These are phyloP conservation scores for Coluber constrictor DNA, from an alignment of 2,797 vertebrate species.

Conservation along the genomic window DNA sequence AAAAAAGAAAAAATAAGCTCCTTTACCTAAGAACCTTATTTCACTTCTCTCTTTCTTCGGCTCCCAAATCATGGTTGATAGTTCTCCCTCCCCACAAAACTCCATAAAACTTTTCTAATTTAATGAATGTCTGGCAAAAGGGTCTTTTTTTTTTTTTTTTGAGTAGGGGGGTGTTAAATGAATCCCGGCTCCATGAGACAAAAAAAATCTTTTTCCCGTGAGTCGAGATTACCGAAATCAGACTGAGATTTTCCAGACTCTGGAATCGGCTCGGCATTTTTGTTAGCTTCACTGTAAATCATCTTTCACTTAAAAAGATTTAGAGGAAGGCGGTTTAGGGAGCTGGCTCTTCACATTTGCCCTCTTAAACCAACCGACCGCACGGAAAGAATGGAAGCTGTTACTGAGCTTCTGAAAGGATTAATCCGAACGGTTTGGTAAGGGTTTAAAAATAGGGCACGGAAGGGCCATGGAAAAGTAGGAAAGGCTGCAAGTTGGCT, in stretches of 20 bases:
- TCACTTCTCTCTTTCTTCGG: neutral
- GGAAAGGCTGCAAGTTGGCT: conserved; percentile 44
- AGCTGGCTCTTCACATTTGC: conserved; percentile 82
- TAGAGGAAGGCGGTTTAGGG: conserved; percentile 75
- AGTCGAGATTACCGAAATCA: conserved; percentile 67
- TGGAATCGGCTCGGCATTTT: conserved; percentile 75
- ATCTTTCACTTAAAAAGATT: conserved; percentile 84
- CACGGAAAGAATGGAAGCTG: conserved; percentile 74
- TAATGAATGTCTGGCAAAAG: conserved; percentile 65
- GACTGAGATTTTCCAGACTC: conserved; percentile 73
- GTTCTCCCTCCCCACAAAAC: neutral
- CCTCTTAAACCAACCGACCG: conserved; percentile 71
- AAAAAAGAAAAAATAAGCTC: neutral
- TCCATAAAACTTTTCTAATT: conserved; percentile 66
- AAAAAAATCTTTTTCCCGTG: conserved; percentile 51
- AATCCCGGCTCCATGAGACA: conserved; percentile 38
- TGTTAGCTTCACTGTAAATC: conserved; percentile 87
- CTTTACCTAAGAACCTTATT: neutral
- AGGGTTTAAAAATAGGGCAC: conserved; percentile 65
- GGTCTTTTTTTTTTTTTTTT: conserved; percentile 33
- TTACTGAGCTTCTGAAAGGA: conserved; percentile 67
- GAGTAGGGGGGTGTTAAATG: conserved; percentile 25
- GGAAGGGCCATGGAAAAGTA: conserved; percentile 55
- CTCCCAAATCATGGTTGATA: conserved; percentile 32
- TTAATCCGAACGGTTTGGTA: conserved; percentile 69